phyloP scores from a whole-genome alignment of 2,888 invertebrate species.

The Dorcus parallelipipedus region DNA sequence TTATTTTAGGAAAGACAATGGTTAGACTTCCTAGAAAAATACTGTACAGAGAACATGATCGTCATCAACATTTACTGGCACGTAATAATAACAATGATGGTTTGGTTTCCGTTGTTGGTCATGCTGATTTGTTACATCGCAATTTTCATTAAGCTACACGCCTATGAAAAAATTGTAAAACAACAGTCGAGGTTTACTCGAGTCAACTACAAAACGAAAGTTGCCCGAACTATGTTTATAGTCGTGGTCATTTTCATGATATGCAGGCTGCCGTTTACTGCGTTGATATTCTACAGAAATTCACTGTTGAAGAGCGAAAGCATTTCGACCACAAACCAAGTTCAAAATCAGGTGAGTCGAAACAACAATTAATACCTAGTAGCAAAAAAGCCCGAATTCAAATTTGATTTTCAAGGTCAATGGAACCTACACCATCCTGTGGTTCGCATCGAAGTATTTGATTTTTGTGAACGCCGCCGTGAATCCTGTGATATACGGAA shows the following conservation, averaged over 20 bases:
- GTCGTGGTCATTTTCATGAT: constrained; percentile 65
- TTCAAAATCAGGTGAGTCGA: constrained; percentile 46
- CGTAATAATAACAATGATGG: constrained; percentile 67
- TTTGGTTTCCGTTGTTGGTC: constrained; percentile 72
- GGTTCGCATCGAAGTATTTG: constrained; percentile 67
- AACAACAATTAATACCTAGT: not conserved
- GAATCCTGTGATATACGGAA: constrained; percentile 75
- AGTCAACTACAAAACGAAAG: constrained; percentile 63
- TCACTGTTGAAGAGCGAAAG: constrained; percentile 46
- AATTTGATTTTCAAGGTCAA: constrained; percentile 49
- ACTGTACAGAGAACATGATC: constrained; percentile 66
- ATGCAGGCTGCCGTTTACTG: constrained; percentile 73
- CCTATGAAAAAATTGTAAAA: constrained; percentile 61
- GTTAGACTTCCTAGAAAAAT: constrained; percentile 72
- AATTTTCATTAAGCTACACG: constrained; percentile 66
- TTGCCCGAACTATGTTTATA: constrained; percentile 67
- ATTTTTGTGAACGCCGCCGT: constrained; percentile 70
- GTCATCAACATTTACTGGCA: constrained; percentile 74
- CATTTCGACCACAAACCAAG: constrained; percentile 37
- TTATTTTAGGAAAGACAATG: constrained; percentile 63
- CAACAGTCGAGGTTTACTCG: constrained; percentile 61
- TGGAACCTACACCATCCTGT: constrained; percentile 57
- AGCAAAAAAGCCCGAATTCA: not conserved
- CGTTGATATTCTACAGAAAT: constrained; percentile 64
- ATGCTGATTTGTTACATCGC: constrained; percentile 73